Evolutionary conservation across 2,888 invertebrate species (phyloP).

Genomic region (Trissolcus brochymenae): DNA sequence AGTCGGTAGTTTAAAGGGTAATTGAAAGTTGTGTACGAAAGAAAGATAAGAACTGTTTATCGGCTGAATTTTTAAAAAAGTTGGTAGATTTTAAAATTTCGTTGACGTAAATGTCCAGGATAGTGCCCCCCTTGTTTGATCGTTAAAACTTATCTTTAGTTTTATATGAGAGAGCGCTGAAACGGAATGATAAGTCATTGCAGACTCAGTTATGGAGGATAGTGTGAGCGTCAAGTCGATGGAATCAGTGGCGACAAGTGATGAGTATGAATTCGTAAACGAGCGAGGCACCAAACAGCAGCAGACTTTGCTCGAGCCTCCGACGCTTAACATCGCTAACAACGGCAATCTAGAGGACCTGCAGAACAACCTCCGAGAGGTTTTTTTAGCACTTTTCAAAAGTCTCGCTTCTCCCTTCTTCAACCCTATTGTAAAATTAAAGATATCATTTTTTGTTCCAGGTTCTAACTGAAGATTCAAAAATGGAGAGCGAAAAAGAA

Average conservation of each 20-base stretch:
- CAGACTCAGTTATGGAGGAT: constrained; percentile 80
- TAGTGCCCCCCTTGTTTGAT: too few relatives aligned
- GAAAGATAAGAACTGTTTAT: too few relatives aligned
- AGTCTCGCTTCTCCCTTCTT: too few relatives aligned
- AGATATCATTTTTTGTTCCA: constrained; percentile 36
- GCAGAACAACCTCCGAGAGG: constrained; percentile 80
- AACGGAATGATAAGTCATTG: background rate
- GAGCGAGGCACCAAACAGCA: constrained; percentile 76
- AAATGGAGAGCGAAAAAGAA: constrained; percentile 69
- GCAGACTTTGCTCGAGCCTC: constrained; percentile 74
- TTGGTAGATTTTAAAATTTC: background rate
- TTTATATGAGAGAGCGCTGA: background rate
- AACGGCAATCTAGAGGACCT: constrained; percentile 82
- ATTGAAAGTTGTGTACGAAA: too few relatives aligned
- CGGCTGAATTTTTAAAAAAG: too few relatives aligned
- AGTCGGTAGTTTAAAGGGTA: too few relatives aligned
- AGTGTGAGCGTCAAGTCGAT: constrained; percentile 82
- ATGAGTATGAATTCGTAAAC: constrained; percentile 83
- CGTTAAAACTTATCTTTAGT: background rate
- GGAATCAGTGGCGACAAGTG: constrained; percentile 83
- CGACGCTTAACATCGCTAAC: constrained; percentile 81
- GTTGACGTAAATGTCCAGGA: background rate
- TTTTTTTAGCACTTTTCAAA: constrained; percentile 60
- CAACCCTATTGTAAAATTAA: background rate
- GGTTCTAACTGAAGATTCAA: constrained; percentile 73